phyloP scores from a whole-genome alignment of 2,113 vertebrate genomes.

The Sminthopsis crassicaudata region DNA sequence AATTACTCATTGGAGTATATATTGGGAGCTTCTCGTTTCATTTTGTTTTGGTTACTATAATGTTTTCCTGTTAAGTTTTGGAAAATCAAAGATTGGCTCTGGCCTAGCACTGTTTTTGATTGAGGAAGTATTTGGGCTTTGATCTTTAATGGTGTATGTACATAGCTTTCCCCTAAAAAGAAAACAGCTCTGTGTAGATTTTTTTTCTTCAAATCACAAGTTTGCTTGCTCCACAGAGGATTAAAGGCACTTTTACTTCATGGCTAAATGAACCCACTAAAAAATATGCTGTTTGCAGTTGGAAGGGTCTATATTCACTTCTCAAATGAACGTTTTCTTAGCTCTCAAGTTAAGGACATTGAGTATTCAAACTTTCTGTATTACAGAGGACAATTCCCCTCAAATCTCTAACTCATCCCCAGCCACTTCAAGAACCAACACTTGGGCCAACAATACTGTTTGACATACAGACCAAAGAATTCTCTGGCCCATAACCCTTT shows the following conservation, averaged over 20 bases:
- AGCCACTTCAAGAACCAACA: constrained; percentile 34
- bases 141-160: constrained; percentile 58
- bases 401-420: constrained; percentile 53
- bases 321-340: constrained; percentile 73
- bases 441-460: neutral
- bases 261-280: constrained; percentile 65
- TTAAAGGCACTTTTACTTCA: constrained; percentile 29
- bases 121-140: constrained; percentile 60
- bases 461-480: neutral
- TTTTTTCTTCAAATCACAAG: constrained; percentile 45
- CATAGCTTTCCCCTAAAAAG: constrained; percentile 64
- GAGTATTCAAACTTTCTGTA: constrained; percentile 73
- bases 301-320: constrained; percentile 74
- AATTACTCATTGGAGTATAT: neutral
- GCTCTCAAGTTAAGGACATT: constrained; percentile 73
- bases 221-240: constrained; percentile 4
- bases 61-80: constrained; percentile 39
- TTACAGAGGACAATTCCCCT: constrained; percentile 61
- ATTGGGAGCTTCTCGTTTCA: constrained; percentile 16
- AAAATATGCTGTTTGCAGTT: constrained; percentile 75
- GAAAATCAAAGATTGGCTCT: constrained; percentile 45
- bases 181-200: constrained; percentile 50
- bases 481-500: neutral
- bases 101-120: constrained; percentile 66
- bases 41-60: constrained; percentile 54